These are phyloP conservation scores for Sebastes dallii DNA, from an alignment of 2,797 vertebrate genomes.

Conservation along the genomic window DNA sequence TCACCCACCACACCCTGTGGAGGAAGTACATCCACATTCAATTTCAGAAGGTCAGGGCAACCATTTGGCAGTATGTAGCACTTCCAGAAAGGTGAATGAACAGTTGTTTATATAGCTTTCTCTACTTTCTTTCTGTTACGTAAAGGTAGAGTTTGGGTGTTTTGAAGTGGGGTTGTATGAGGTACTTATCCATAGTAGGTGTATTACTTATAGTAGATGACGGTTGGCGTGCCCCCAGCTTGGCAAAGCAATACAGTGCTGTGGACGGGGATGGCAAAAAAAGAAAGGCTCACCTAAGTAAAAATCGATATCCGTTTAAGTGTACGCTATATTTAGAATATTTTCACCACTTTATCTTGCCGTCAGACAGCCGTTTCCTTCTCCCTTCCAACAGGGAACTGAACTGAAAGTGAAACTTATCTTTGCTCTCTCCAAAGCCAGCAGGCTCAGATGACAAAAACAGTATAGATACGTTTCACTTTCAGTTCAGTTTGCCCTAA, in stretches of 20 bases:
- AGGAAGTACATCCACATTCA: slow-evolving; percentile 29
- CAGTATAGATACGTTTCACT: no score
- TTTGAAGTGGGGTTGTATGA: neutral
- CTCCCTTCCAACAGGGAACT: no score
- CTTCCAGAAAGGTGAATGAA: neutral
- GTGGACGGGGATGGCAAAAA: neutral
- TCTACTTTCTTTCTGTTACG: neutral
- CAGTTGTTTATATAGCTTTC: neutral
- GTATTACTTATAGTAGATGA: neutral
- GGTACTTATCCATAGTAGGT: neutral
- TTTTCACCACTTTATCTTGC: no score
- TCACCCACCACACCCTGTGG: slow-evolving; percentile 89
- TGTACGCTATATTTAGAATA: no score
- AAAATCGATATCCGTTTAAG: no score
- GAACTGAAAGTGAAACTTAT: no score
- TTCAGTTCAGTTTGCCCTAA: no score
- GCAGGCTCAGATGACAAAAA: no score
- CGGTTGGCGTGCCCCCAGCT: neutral
- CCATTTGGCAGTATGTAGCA: neutral
- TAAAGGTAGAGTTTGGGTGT: fast-evolving
- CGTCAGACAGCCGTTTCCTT: no score
- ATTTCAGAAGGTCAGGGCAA: neutral
- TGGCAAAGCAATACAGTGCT: neutral
- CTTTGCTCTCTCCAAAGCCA: no score
- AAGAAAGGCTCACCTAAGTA: fast-evolving